A percentile compares a stretch with the other conserved stretches of the same genome.
Evolutionary conservation across 1,140 invertebrate genomes (phyloP).

Genomic region (Drosophila lowei): DNA sequence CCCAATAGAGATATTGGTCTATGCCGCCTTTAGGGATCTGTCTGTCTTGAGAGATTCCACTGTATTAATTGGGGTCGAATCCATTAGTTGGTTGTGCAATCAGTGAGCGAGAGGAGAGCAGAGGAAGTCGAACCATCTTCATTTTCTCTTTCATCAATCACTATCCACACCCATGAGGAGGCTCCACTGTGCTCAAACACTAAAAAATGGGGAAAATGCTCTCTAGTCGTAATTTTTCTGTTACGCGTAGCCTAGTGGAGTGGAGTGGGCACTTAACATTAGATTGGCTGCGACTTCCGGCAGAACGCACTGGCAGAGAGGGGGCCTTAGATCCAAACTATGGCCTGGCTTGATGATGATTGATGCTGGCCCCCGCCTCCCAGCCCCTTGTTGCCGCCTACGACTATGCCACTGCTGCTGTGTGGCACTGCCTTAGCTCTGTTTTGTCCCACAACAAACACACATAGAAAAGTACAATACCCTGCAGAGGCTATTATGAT

Average conservation of each 20-base stretch:
- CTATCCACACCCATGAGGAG: constrained; percentile 24
- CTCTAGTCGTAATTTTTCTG: constrained; percentile 64
- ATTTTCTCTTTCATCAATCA: constrained; percentile 32
- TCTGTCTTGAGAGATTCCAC: not conserved
- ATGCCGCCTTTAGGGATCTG: no score
- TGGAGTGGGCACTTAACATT: constrained; percentile 79
- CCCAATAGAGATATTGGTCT: no score
- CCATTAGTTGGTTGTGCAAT: constrained; percentile 17
- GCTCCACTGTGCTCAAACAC: constrained; percentile 20
- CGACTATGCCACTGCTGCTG: no score
- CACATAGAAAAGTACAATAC: no score
- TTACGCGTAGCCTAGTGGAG: constrained; percentile 37
- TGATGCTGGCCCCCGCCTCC: constrained; percentile 38
- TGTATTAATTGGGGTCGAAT: constrained; percentile 5
- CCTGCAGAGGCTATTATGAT: no score
- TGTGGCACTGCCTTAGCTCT: no score
- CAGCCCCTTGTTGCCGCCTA: not conserved
- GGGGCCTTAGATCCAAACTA: constrained; percentile 56
- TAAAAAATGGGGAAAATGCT: constrained; percentile 71
- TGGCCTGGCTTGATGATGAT: constrained; percentile 48
- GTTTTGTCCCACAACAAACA: no score
- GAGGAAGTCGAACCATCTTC: constrained; percentile 29
- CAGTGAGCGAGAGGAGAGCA: constrained; percentile 25
- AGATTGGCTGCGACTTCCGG: constrained; percentile 78
- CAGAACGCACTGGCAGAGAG: constrained; percentile 7